Percentiles rank a stretch among this genome's conserved stretches.
phyloP scores from a whole-genome alignment of 1,140 invertebrate genomes.

The Drosophila navojoa region DNA sequence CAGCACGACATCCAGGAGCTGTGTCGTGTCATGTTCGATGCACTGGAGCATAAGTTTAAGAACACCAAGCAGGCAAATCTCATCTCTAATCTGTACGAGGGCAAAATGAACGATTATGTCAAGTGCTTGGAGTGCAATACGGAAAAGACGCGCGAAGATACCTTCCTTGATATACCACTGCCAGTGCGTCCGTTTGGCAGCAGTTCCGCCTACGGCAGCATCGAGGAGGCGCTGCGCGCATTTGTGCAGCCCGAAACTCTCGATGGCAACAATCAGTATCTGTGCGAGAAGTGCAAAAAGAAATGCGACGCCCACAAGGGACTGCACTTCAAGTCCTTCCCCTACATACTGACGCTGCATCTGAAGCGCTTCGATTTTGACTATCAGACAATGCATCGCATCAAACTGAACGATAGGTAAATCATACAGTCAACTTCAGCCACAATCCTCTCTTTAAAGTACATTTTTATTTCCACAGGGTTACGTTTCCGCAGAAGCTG shows the following conservation, averaged over 20 bases:
- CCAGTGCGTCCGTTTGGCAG: slow-evolving; percentile 94
- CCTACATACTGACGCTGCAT: slow-evolving; percentile 94
- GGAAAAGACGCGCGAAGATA: slow-evolving; percentile 93
- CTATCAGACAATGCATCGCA: slow-evolving; percentile 92
- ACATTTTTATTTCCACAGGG: slow-evolving; percentile 85
- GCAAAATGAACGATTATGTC: slow-evolving; percentile 96
- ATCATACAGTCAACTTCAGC: background rate
- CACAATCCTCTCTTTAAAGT: slow-evolving; percentile 51
- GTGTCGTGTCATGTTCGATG: slow-evolving; percentile 96
- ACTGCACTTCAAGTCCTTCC: slow-evolving; percentile 94
- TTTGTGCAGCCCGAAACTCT: slow-evolving; percentile 95
- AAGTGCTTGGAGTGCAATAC: slow-evolving; percentile 94
- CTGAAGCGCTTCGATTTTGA: slow-evolving; percentile 97
- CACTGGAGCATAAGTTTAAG: slow-evolving; percentile 93
- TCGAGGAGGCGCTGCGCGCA: slow-evolving; percentile 93
- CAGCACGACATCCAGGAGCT: slow-evolving; percentile 97
- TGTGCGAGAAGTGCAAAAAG: slow-evolving; percentile 94
- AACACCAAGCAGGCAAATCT: slow-evolving; percentile 93
- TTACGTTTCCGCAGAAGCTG: slow-evolving; percentile 92
- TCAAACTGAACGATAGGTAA: slow-evolving; percentile 96
- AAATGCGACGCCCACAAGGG: slow-evolving; percentile 97
- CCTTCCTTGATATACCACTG: slow-evolving; percentile 94
- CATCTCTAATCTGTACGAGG: slow-evolving; percentile 89
- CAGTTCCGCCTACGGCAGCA: slow-evolving; percentile 90
- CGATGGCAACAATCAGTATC: slow-evolving; percentile 95